Conservation (phyloP, 2,888 invertebrate species). For the Drosophila colorata region DNA sequence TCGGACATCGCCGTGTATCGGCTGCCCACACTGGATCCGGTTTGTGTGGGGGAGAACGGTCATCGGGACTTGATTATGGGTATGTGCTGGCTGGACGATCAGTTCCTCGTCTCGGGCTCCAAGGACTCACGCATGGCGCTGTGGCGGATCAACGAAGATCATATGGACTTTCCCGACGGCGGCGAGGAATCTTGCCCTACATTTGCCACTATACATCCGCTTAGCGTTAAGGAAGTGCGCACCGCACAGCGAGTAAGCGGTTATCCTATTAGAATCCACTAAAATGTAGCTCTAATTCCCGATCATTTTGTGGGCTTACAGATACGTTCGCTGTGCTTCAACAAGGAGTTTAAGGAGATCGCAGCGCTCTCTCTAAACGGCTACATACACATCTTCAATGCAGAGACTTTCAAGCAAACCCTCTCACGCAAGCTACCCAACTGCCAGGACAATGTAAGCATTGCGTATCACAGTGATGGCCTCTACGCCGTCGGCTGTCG, state of each 20-base stretch:
- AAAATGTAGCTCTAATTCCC: not conserved
- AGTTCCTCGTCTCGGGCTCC: constrained; percentile 96
- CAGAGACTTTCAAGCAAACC: constrained; percentile 94
- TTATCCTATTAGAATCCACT: not conserved
- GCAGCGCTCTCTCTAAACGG: constrained; percentile 96
- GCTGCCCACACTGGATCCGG: constrained; percentile 97
- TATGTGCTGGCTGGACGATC: constrained; percentile 98
- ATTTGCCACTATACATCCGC: constrained; percentile 88
- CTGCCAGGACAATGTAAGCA: constrained; percentile 96
- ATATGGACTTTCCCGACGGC: constrained; percentile 84
- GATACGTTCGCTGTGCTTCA: constrained; percentile 94
- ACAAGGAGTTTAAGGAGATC: constrained; percentile 93
- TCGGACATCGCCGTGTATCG: constrained; percentile 95
- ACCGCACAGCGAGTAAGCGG: constrained; percentile 88
- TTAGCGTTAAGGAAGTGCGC: constrained; percentile 91
- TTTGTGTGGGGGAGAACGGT: constrained; percentile 95
- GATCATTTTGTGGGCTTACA: constrained; percentile 69
- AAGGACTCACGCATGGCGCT: constrained; percentile 95
- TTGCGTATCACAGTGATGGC: constrained; percentile 93
- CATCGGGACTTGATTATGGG: constrained; percentile 96
- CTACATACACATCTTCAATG: constrained; percentile 97
- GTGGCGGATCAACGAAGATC: constrained; percentile 91
- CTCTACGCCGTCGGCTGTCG: constrained; percentile 97
- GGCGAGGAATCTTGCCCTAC: constrained; percentile 85
- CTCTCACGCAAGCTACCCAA: constrained; percentile 94